Conservation (phyloP, 2,113 vertebrate genomes). For the Suncus etruscus region DNA sequence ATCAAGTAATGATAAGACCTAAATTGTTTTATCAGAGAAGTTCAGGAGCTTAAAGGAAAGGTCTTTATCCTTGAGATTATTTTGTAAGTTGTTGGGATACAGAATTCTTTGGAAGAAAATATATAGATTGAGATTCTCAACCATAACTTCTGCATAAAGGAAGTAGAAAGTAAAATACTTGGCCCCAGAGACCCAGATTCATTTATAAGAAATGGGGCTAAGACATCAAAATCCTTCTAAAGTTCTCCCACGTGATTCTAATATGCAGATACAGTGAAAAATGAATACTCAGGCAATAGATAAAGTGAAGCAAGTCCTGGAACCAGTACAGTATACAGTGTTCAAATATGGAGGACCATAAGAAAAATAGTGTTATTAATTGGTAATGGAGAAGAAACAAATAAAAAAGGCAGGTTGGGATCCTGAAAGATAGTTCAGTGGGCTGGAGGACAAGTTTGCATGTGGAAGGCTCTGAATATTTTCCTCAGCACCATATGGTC, state of each 20-base stretch:
- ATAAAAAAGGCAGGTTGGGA: background rate
- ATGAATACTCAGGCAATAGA: background rate
- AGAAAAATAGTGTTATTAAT: background rate
- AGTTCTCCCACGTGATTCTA: background rate
- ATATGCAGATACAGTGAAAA: background rate
- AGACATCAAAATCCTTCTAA: background rate
- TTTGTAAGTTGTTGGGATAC: background rate
- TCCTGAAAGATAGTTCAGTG: too few species aligned
- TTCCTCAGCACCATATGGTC: too few species aligned
- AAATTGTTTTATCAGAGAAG: background rate
- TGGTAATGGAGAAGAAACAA: background rate
- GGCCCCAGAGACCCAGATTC: background rate
- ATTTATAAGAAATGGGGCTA: background rate
- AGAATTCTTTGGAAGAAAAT: background rate
- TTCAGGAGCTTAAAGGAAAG: background rate
- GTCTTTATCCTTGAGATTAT: background rate
- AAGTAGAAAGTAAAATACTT: background rate
- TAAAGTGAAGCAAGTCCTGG: background rate
- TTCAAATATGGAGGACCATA: background rate
- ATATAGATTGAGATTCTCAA: background rate
- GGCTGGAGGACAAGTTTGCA: too few species aligned
- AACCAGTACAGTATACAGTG: background rate
- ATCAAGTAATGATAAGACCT: background rate
- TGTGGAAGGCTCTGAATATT: too few species aligned
- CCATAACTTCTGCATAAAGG: background rate